Percentiles rank a stretch among this genome's conserved stretches.
Conservation (phyloP, 2,888 invertebrate genomes). For the Balanococcus diminutus region DNA sequence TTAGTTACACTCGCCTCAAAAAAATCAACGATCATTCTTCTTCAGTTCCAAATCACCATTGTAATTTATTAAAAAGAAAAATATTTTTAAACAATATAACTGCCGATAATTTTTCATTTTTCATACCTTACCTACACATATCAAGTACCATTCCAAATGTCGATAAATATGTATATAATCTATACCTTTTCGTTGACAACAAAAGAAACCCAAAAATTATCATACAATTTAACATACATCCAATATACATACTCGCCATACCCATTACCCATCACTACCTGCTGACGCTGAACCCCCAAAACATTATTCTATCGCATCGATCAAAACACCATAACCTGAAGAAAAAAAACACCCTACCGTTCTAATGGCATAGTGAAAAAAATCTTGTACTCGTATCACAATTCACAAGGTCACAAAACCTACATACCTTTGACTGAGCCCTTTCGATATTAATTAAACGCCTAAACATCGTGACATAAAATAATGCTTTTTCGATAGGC, state of each 20-base stretch:
- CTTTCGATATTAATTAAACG: constrained; percentile 37
- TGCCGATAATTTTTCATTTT: too few species aligned
- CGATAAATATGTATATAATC: too few species aligned
- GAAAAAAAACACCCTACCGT: background rate
- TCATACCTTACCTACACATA: too few species aligned
- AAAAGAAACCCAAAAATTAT: background rate
- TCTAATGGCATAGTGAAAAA: background rate
- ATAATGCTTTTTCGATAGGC: constrained; percentile 15
- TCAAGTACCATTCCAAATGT: too few species aligned
- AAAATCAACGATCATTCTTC: too few species aligned
- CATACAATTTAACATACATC: background rate
- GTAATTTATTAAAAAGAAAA: too few species aligned
- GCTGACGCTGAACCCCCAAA: background rate
- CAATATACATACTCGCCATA: background rate
- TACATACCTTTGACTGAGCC: background rate
- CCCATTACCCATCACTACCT: background rate
- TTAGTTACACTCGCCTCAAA: too few species aligned
- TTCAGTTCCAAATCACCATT: too few species aligned
- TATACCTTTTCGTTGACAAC: background rate
- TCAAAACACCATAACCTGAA: background rate
- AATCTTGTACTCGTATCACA: background rate
- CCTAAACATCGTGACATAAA: constrained; percentile 39
- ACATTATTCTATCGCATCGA: background rate
- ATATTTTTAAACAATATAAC: too few species aligned
- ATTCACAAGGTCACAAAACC: background rate